Percentiles rank a stretch among this genome's conserved stretches.
phyloP scores from a whole-genome alignment of 2,113 vertebrate species.

The Opisthocomus hoazin region DNA sequence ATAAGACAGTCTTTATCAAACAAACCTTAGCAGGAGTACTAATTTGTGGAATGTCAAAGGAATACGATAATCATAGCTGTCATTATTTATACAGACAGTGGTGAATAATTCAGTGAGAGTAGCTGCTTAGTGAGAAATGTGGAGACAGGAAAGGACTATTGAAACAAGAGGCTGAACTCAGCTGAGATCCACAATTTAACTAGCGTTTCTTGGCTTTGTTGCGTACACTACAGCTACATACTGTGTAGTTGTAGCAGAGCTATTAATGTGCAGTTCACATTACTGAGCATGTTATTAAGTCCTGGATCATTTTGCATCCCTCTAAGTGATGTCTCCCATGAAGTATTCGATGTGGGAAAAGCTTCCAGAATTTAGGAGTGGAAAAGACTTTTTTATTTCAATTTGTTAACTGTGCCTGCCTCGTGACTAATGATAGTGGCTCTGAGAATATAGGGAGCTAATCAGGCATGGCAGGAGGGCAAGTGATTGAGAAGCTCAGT shows the following conservation, averaged over 20 bases:
- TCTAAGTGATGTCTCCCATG: not conserved
- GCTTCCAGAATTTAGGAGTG: not conserved
- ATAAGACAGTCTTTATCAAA: not conserved
- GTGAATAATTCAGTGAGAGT: not conserved
- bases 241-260: not conserved
- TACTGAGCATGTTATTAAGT: not conserved
- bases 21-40: not conserved
- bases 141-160: not conserved
- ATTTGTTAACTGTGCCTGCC: not conserved
- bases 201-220: not conserved
- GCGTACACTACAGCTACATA: not conserved
- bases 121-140: not conserved
- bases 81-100: not conserved
- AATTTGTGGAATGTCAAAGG: not conserved
- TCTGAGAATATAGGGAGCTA: not conserved
- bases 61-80: not conserved
- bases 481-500: not conserved
- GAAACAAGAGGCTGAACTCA: not conserved
- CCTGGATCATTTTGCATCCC: not conserved
- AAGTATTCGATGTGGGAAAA: not conserved
- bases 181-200: not conserved
- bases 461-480: not conserved
- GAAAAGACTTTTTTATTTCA: not conserved
- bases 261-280: not conserved
- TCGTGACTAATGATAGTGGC: not conserved